Percentiles rank a stretch among this genome's conserved stretches.
These are phyloP conservation scores for Crossaster papposus DNA, from an alignment of 53 echinoderm and acorn worm genomes.

Conservation along the genomic window DNA sequence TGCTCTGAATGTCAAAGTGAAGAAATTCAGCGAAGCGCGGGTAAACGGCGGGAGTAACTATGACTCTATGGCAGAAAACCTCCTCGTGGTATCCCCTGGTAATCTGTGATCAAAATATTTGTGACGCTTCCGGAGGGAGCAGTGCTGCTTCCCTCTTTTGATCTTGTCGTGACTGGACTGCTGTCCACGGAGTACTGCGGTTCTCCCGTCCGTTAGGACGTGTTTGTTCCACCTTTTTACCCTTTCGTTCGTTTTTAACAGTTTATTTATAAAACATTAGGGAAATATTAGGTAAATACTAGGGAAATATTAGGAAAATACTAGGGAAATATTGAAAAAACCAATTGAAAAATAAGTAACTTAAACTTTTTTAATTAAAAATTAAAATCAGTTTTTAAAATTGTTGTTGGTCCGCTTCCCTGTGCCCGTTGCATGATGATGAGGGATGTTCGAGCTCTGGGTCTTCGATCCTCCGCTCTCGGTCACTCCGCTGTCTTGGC, in stretches of 20 bases:
- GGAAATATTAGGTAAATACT: too few species aligned
- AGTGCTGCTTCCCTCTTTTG: background rate
- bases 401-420: constrained; percentile 5
- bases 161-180: background rate
- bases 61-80: too few species aligned
- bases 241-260: background rate
- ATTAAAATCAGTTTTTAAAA: background rate
- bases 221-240: background rate
- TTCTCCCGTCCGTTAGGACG: constrained; percentile 7
- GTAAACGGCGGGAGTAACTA: too few species aligned
- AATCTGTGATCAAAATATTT: too few species aligned
- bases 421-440: background rate
- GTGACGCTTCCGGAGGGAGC: constrained; percentile 15
- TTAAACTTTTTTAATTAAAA: background rate
- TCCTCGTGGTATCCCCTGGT: too few species aligned
- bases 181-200: background rate
- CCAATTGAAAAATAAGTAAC: background rate
- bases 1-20: too few species aligned
- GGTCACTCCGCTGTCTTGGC: background rate
- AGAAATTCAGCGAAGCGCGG: too few species aligned
- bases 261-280: too few species aligned
- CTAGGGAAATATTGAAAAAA: too few species aligned
- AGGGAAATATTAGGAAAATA: too few species aligned
- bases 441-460: background rate
- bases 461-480: background rate